Percentiles rank a stretch among this genome's conserved stretches.
phyloP scores from a whole-genome alignment of 2,797 vertebrate species.

The Erithacus rubecula region DNA sequence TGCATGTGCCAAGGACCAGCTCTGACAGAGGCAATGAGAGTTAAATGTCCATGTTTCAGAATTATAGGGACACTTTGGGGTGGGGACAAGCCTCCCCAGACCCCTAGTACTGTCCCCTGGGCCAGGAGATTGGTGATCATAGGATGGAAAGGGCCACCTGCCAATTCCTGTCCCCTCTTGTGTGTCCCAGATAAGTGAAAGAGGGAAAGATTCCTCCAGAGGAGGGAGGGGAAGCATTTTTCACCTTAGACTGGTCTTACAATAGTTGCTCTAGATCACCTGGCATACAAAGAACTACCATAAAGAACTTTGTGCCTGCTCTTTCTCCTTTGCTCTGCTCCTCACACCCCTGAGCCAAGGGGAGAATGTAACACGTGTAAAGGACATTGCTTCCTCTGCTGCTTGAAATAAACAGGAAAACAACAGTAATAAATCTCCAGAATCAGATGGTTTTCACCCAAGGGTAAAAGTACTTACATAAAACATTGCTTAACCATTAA shows the following conservation, averaged over 20 bases:
- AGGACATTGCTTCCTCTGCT: neutral
- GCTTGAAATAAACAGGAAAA: neutral
- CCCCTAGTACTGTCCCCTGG: neutral
- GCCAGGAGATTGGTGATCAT: neutral
- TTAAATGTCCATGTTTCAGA: neutral
- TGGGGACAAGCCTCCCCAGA: neutral
- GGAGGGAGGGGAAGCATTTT: neutral
- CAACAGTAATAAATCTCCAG: neutral
- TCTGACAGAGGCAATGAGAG: neutral
- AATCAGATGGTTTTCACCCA: neutral
- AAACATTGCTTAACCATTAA: conserved; percentile 55
- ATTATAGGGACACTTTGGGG: neutral
- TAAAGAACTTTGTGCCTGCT: neutral
- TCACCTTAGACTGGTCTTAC: neutral
- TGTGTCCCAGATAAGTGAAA: neutral
- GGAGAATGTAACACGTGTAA: neutral
- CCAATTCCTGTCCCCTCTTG: neutral
- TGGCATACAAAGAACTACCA: neutral
- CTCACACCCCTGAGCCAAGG: neutral
- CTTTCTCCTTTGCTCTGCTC: neutral
- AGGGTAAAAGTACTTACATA: conserved; percentile 21
- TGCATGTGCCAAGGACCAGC: neutral
- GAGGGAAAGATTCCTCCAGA: neutral
- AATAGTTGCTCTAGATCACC: neutral
- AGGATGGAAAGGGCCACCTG: neutral